Base-by-base conservation (phyloP, 2,113 vertebrate genomes). In the Cyphomyrus plagiostoma region DNA sequence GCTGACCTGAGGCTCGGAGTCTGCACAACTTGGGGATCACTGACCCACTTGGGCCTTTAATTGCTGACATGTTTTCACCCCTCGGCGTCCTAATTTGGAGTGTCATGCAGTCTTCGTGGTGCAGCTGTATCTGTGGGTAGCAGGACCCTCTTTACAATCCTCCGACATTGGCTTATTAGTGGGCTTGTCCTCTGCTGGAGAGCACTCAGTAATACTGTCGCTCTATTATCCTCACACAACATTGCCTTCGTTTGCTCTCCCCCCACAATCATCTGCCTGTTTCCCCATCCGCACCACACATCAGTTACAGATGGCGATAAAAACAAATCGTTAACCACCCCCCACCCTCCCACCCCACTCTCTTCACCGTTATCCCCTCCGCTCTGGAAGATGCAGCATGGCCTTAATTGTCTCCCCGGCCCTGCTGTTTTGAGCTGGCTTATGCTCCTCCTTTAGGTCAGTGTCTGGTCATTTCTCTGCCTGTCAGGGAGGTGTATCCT, bases 371-470 rank as follows among this genome's bases (percentile, higher is more conserved):
- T 46, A 35, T 53, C 46, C 74, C 49, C 74, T 30, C 30, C 7
- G 10, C 1, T 35, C 46, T 26, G 23, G 49, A n/a, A 89, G 19
- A 62, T 74, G 93, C 94, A 94, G 93, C 93, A 93, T 92, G 93
- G 91, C 94, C 91, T 94, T 96, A 95, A 96, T 95, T 95, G 95
- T 95, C 93, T 95, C 91, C 93, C 93, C 92, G 90, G 91, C 92
- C 91, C 91, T 91, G 92, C 93, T 49, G 89, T 91, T 49, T 90
- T 91, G 91, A 26, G 89, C 91, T n/a, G 92, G 92, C 93, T 92
- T 90, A 90, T 93, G 94, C 95, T 94, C 94, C 93, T 95, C 95
- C 94, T 92, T 92, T 90, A 89, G 70, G 92, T 95, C 94, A 91
- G 93, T 90, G 92, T 92, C 77, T 52, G 26, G 85, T 87, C 30